Base-by-base conservation (phyloP, 1,140 invertebrate species). In the Zaprionus gabonicus region DNA sequence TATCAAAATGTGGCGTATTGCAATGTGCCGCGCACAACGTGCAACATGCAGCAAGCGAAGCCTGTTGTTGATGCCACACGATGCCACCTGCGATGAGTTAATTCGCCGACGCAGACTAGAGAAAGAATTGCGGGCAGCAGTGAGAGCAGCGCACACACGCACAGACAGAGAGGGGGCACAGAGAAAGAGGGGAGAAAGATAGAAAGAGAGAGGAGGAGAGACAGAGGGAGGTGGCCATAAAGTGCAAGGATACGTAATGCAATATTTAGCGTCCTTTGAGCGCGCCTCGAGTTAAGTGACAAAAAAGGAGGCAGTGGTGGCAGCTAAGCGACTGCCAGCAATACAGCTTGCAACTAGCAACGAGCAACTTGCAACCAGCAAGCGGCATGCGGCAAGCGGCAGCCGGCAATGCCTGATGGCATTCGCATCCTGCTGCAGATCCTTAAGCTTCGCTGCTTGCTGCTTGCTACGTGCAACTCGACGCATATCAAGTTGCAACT, bases 181-280 rank as follows among this genome's bases (percentile, higher is more conserved):
- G 28, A 28, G 28, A 28, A 5, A 28, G 28, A 28, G 7, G 9
- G 31, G 9, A 9, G 9, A 31, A 2, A 31, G 31, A n/a, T n/a
- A 7, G 27, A 7, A 0, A 28, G 9, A 31, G 9, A 31, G 31
- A 2, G 31, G 31, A 3, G 31, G 31, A 1, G 9, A 34, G 28
- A 28, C 28, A 28, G 28, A 31, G 28, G 7, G 28, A 34, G 31
- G 31, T 46, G n/a, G 41, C 41, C 81, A 90, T 88, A 88, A 88
- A 88, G 85, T 88, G 85, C 85, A 88, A 80, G 85, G 85, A 88
- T 80, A 90, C 79, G 85, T 90, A 90, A 88, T 88, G 85, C 76
- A 88, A 88, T 88, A 88, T 88, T 90, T 84, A 90, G 76, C 76
- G 76, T 90, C 85, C 85, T 90, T 88, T 88, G 81, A 85, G 85